Evolutionary conservation across 2,797 vertebrate species (phyloP).

Genomic region (Acrocephalus scirpaceus): DNA sequence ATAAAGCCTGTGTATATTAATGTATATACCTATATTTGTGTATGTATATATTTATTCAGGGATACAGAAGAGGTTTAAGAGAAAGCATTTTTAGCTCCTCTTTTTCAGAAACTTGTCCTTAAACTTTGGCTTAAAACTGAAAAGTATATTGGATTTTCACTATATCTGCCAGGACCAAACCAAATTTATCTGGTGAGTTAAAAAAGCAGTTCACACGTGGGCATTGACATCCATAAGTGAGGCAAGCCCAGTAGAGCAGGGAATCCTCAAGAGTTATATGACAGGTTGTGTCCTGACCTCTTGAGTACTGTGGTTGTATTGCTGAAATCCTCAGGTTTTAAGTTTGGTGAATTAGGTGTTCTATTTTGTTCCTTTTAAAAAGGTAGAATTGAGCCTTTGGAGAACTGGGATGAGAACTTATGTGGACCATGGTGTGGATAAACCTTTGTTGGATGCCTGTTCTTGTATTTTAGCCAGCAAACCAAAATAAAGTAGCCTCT

Average conservation of each 20-base stretch:
- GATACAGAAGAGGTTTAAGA: not conserved
- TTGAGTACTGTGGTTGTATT: not conserved
- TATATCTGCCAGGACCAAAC: not conserved
- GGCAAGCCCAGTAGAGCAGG: not conserved
- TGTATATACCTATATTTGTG: not conserved
- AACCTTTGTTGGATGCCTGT: not conserved
- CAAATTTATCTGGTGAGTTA: not conserved
- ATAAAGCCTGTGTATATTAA: not conserved
- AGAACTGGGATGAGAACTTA: not conserved
- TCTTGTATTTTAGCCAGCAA: not conserved
- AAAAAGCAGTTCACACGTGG: not conserved
- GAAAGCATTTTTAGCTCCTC: not conserved
- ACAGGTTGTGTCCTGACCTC: not conserved
- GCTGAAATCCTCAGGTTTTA: not conserved
- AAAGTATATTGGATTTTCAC: not conserved
- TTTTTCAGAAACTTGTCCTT: not conserved
- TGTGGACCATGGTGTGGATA: not conserved
- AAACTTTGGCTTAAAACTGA: not conserved
- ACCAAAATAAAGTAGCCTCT: not conserved
- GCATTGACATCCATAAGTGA: rapidly evolving
- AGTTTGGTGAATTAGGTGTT: not conserved
- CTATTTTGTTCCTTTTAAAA: not conserved
- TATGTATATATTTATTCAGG: not conserved
- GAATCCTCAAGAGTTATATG: not conserved
- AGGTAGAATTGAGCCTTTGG: not conserved